These are phyloP conservation scores for Leucoraja erinaceus DNA, from an alignment of 2,113 vertebrate genomes.

Conservation along the genomic window DNA sequence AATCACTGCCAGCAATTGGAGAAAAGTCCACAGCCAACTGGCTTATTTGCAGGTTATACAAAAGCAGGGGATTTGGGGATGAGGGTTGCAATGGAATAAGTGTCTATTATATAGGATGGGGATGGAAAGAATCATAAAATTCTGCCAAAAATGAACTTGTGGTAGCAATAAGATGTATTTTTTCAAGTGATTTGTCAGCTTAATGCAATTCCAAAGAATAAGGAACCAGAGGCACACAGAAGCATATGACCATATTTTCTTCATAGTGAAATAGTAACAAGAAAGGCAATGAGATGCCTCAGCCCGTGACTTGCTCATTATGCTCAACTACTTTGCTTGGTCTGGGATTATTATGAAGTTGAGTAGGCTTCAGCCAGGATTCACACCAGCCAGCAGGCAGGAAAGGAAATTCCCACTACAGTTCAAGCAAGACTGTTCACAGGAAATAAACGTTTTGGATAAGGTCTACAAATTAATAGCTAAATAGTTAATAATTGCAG, in stretches of 20 bases:
- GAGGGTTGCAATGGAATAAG: not conserved
- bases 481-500: not conserved
- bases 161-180: not conserved
- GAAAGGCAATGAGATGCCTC: not conserved
- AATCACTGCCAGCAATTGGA: not conserved
- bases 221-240: not conserved
- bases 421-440: not conserved
- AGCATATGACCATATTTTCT: not conserved
- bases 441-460: not conserved
- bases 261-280: not conserved
- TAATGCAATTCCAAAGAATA: not conserved
- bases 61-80: not conserved
- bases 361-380: not conserved
- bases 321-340: not conserved
- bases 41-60: not conserved
- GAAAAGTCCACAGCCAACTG: not conserved
- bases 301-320: not conserved
- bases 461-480: not conserved
- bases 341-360: not conserved
- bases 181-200: not conserved
- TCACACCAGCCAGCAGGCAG: not conserved
- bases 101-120: not conserved
- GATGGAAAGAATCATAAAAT: not conserved
- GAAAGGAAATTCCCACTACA: not conserved
- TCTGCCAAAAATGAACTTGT: not conserved